Evolutionary conservation across 1,140 invertebrate species (phyloP).

Genomic region (Akabosia matsudoensis): DNA sequence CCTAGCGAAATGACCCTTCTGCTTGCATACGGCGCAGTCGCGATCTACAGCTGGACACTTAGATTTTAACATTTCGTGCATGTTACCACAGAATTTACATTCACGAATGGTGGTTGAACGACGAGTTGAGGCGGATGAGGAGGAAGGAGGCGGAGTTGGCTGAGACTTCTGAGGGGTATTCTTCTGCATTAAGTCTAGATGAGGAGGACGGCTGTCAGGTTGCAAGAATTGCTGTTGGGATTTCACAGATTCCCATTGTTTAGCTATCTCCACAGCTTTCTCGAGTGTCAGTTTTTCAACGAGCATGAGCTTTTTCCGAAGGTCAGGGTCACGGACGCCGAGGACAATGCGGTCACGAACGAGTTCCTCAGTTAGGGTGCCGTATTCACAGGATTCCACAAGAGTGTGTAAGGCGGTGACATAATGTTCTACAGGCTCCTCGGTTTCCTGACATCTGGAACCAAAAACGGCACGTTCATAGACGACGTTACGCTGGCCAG

Average conservation of each 20-base stretch:
- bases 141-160: not conserved
- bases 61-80: not conserved
- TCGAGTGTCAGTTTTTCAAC: conserved; percentile 47
- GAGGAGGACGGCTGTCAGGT: not conserved
- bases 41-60: not conserved
- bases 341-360: conserved; percentile 47
- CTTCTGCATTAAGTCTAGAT: not conserved
- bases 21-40: not conserved
- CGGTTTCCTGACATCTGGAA: conserved; percentile 34
- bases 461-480: conserved; percentile 45
- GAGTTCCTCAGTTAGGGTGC: conserved; percentile 23
- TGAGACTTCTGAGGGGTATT: not conserved
- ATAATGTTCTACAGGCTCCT: conserved; percentile 44
- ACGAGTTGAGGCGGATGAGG: not conserved
- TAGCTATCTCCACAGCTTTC: conserved; percentile 46
- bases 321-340: conserved; percentile 47
- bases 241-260: conserved; percentile 45
- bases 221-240: conserved; percentile 5
- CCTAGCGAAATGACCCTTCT: conserved; percentile 19
- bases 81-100: not conserved
- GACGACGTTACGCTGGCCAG: conserved; percentile 37
- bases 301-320: conserved; percentile 49
- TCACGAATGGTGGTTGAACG: not conserved
- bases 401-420: conserved; percentile 39
- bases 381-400: conserved; percentile 14